Evolutionary conservation across 2,888 invertebrate species (phyloP), one percentile per base, ranked within the genome.

Genomic region (Hirtodrosophila confusa): DNA sequence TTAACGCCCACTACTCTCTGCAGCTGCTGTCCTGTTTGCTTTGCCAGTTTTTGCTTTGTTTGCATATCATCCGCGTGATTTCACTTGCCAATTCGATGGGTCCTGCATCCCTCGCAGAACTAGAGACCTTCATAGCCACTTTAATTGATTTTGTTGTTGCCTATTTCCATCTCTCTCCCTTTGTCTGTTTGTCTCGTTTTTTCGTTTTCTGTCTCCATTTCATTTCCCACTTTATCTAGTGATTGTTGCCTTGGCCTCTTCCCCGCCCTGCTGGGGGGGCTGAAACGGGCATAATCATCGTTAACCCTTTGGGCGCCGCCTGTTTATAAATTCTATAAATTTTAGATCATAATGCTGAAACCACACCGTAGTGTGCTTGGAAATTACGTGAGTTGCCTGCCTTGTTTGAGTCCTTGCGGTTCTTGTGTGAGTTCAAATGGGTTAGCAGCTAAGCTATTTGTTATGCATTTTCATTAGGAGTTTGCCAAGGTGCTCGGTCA

Each of bases 321-420:
- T 87, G 71, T 66, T 84, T 84, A 82, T 64, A 84, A 87, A 84
- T 84, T 84, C 84, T 84, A 84, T 84, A 85, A 85, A 84, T 84
- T 87, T 84, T 84, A 84, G 87, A 84, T 84, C 82, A 79, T 82
- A 84, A 87, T 84, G 70, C 53, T 53, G 24, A 40, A 56, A 66
- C 69, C 69, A 65, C 45, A 35, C 11, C 10, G 10, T 36, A 29
- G 45, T 63, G 43, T 69, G 56, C 49, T 58, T 56, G 50, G 36
- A 61, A 65, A 68, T 51, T 70, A 68, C 75, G 66, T 66, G 73
- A 65, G 61, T 36, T 69, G 65, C 69, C 56, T 57, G 54, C 55
- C 65, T 57, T 73, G 58, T 55, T 63, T 70, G 58, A n/a, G 66
- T 41, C 37, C 43, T 63, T 70, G 71, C 56, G 71, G 67, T 47